Base-by-base conservation (phyloP, 2,888 invertebrate genomes). In the Malthinus flaveolus region DNA sequence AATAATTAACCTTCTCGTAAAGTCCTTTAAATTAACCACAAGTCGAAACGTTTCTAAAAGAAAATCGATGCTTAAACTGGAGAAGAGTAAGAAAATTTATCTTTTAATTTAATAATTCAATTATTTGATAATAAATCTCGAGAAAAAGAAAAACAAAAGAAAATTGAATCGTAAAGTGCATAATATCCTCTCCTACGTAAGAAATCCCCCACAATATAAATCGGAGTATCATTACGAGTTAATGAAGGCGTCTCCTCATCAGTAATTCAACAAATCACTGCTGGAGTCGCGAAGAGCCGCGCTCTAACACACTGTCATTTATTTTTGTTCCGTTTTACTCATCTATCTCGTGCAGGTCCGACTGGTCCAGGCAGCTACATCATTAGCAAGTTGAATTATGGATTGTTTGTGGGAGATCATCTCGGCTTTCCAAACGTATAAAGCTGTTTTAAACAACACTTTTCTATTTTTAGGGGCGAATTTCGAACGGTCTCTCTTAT, bases 351-450 rank as follows among this genome's bases (percentile, higher is more conserved):
- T 71, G 71, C 75, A 75, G 76, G 70, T 71, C 69, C 71, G 72
- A 73, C 71, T 74, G 76, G 75, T 71, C 73, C 70, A 69, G 73
- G 75, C 76, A 73, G 72, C 75, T 67, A 70, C 72, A 76, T 77
- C 77, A 77, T 77, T 77, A 77, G 76, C 73, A 73, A 74, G 68
- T 74, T 77, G 76, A 77, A 75, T 77, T 77, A 77, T 77, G 76
- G 77, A 75, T 76, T 77, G 76, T 76, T 76, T 77, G 76, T 71
- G 72, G 68, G 67, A 42, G 62, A 62, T 65, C 64, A 62, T 62
- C 63, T 52, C 66, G 66, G 66, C 65, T 70, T 23, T 69, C 70
- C 67, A 68, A 71, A 71, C 67, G 70, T 71, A 72, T 71, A 71
- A 71, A 71, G 68, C 66, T 55, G 55, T 47, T 47, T 55, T 59